phyloP scores from a whole-genome alignment of 2,797 vertebrate species.

The Eleutherodactylus coqui region DNA sequence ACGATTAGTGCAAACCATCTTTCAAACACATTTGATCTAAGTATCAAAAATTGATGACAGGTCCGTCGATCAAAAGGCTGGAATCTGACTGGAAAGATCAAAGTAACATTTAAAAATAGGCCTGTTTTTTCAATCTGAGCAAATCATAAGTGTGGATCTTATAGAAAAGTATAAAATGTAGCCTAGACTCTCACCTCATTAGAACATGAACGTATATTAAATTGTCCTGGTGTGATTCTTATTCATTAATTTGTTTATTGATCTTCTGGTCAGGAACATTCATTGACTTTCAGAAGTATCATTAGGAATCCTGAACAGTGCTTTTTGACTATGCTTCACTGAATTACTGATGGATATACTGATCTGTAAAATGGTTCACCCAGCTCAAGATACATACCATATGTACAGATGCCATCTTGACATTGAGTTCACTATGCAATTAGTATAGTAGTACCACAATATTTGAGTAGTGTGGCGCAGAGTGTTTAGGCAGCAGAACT shows the following conservation, averaged over 20 bases:
- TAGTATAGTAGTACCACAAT: no score
- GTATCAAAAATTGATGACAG: constrained; percentile 56
- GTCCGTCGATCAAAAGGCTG: constrained; percentile 60
- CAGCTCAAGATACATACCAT: not conserved
- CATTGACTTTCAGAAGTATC: constrained; percentile 3
- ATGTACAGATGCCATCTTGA: no score
- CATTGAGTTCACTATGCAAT: no score
- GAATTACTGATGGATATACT: not conserved
- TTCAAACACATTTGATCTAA: constrained; percentile 57
- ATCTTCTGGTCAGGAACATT: not conserved
- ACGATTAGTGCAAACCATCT: constrained; percentile 58
- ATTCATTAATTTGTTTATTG: constrained; percentile 28
- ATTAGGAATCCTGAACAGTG: not conserved
- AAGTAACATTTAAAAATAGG: constrained; percentile 50
- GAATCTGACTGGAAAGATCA: constrained; percentile 10
- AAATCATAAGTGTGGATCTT: constrained; percentile 7
- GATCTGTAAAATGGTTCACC: not conserved
- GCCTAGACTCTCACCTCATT: not conserved
- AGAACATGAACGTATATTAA: not conserved
- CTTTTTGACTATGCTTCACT: not conserved
- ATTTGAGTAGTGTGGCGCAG: no score
- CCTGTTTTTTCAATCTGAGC: constrained; percentile 27
- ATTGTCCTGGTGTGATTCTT: constrained; percentile 2
- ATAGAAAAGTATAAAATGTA: not conserved
- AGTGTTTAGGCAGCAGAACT: no score